Evolutionary conservation across 2,113 vertebrate genomes (phyloP).

Genomic region (Sminthopsis crassicaudata): DNA sequence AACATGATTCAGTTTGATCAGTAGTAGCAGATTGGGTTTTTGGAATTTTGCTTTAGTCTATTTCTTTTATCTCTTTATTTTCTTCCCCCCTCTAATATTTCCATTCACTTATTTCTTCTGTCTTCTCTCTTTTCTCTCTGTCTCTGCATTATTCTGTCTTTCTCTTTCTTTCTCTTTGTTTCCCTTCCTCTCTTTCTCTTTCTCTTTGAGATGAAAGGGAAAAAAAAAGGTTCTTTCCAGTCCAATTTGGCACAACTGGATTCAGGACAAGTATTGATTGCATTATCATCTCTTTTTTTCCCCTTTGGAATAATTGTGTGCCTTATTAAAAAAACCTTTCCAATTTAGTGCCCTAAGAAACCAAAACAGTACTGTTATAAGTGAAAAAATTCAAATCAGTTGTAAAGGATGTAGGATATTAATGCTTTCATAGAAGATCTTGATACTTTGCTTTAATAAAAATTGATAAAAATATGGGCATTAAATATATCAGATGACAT

Average conservation of each 20-base stretch:
- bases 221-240: background rate
- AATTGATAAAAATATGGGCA: background rate
- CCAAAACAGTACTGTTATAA: too few relatives aligned
- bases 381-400: too few relatives aligned
- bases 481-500: background rate
- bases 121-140: background rate
- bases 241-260: background rate
- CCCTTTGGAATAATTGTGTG: background rate
- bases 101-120: background rate
- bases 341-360: background rate
- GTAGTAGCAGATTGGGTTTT: background rate
- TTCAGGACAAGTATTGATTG: background rate
- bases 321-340: background rate
- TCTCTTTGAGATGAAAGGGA: background rate
- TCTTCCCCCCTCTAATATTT: too few relatives aligned
- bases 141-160: background rate
- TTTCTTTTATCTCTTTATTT: background rate
- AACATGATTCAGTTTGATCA: background rate
- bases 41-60: background rate
- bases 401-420: background rate
- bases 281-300: background rate
- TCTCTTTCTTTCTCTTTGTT: background rate
- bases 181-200: too few relatives aligned
- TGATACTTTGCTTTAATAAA: background rate
- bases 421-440: background rate